Evolutionary conservation across 2,113 vertebrate species (phyloP).

Genomic region (Picathartes gymnocephalus): DNA sequence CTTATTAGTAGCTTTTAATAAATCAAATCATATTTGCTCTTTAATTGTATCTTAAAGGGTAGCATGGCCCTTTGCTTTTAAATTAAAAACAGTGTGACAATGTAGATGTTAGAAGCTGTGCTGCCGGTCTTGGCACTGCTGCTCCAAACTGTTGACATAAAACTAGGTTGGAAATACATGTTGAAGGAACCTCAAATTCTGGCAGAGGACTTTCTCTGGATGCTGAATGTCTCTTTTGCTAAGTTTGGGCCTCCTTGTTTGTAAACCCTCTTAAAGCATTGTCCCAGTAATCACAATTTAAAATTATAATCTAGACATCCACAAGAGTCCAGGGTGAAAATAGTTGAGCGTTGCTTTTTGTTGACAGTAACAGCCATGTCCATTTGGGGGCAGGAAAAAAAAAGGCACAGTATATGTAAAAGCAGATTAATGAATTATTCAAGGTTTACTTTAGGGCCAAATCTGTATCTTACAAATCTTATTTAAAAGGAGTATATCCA

Average conservation of each 20-base stretch:
- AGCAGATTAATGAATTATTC: conserved; percentile 65
- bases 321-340: conserved; percentile 26
- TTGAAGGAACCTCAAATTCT: conserved; percentile 6
- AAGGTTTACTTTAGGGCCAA: conserved; percentile 20
- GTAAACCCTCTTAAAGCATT: background rate
- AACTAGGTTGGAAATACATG: background rate
- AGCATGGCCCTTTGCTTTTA: conserved; percentile 18
- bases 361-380: conserved; percentile 24
- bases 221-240: background rate
- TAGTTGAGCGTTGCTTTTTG: conserved; percentile 22
- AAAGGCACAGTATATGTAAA: conserved; percentile 56
- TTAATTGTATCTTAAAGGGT: conserved; percentile 69
- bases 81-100: conserved; percentile 54
- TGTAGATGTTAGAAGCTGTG: background rate
- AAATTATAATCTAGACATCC: conserved; percentile 23
- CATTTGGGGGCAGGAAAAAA: background rate
- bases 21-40: conserved; percentile 56
- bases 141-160: background rate
- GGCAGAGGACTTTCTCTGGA: background rate
- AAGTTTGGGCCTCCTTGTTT: background rate
- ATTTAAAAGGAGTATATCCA: background rate
- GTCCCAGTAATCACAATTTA: background rate
- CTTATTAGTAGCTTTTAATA: conserved; percentile 63
- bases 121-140: background rate
- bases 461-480: conserved; percentile 17